A percentile compares a stretch with the other conserved stretches of the same genome.
phyloP scores from a whole-genome alignment of 2,888 invertebrate genomes.

The Aspidiotus destructor region DNA sequence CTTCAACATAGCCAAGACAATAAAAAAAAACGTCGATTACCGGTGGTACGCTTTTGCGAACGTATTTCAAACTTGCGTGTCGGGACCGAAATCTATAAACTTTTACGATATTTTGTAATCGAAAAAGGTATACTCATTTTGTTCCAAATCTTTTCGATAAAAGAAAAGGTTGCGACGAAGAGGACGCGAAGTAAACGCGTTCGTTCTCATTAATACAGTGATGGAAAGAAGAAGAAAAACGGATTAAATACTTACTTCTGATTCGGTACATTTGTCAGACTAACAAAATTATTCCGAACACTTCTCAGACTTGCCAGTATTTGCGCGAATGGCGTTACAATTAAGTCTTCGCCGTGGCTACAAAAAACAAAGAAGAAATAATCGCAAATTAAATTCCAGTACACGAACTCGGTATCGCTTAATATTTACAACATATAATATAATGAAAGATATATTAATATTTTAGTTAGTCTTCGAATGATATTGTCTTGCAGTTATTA shows the following conservation, averaged over 20 bases:
- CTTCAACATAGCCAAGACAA: too few species aligned
- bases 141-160: neutral
- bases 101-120: neutral
- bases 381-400: slow-evolving; percentile 3
- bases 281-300: slow-evolving; percentile 95
- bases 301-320: slow-evolving; percentile 96
- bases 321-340: slow-evolving; percentile 99
- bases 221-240: neutral
- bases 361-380: slow-evolving; percentile 40
- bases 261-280: slow-evolving; percentile 87
- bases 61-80: too few species aligned
- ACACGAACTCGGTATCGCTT: neutral
- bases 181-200: too few species aligned
- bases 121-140: neutral
- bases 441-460: too few species aligned
- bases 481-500: too few species aligned
- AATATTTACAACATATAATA: neutral
- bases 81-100: too few species aligned
- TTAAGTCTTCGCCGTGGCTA: slow-evolving; percentile 97
- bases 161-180: neutral
- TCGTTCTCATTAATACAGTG: too few species aligned
- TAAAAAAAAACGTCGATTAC: too few species aligned
- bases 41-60: too few species aligned
- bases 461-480: too few species aligned
- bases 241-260: slow-evolving; percentile 62